Conservation (phyloP, 2,888 invertebrate species). For the Hypena proboscidalis region DNA sequence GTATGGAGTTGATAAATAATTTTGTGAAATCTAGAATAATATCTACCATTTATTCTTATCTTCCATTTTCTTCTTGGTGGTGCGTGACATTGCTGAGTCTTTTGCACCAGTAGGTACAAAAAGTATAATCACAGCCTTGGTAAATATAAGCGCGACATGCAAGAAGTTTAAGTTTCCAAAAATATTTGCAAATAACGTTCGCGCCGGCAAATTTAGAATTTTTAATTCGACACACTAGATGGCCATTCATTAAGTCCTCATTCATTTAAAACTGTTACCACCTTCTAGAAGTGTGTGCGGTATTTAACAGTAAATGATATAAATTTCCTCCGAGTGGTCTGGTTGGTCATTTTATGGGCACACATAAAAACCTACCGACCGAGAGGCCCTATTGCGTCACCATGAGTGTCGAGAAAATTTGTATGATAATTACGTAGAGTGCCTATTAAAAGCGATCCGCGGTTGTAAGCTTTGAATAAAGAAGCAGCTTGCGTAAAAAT, state of each 20-base stretch:
- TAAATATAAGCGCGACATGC: no score
- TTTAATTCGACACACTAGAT: neutral
- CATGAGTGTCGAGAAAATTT: constrained; percentile 66
- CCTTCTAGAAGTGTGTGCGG: constrained; percentile 9
- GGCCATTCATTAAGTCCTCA: neutral
- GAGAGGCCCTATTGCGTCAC: constrained; percentile 77
- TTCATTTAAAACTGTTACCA: neutral
- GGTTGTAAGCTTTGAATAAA: constrained; percentile 23
- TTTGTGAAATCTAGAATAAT: no score
- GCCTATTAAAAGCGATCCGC: constrained; percentile 49
- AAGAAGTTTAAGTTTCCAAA: no score
- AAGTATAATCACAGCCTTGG: no score
- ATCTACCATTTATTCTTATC: no score
- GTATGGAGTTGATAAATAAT: no score
- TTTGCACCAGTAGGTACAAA: no score
- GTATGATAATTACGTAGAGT: constrained; percentile 51
- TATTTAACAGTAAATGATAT: constrained; percentile 43
- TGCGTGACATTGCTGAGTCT: no score
- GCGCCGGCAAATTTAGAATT: no score
- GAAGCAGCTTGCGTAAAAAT: neutral
- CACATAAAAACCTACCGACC: constrained; percentile 58
- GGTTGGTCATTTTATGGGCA: constrained; percentile 60
- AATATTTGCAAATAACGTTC: no score
- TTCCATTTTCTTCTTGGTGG: no score
- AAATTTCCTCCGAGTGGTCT: constrained; percentile 50